Evolutionary conservation across 1,140 invertebrate genomes (phyloP).

Genomic region (Bacillus rossius): DNA sequence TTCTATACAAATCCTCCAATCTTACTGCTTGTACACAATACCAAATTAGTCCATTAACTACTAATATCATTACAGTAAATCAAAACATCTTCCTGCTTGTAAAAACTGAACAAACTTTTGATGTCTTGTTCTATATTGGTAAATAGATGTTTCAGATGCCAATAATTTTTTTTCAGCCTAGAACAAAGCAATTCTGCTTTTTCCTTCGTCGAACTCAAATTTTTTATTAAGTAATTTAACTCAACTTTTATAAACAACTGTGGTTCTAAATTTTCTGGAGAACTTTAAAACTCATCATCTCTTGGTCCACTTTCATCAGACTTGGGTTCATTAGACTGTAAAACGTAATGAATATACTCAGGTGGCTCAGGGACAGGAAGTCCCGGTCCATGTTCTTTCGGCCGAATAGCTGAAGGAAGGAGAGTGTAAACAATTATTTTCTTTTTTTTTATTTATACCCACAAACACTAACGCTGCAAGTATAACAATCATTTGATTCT

Average conservation of each 20-base stretch:
- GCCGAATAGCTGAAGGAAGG: neutral
- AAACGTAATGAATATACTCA: neutral
- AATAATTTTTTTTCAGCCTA: neutral
- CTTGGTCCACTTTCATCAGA: too few species aligned
- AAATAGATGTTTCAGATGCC: neutral
- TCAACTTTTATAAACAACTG: neutral
- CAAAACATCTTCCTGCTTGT: neutral
- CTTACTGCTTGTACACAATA: neutral
- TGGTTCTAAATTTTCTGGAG: too few species aligned
- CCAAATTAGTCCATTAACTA: neutral
- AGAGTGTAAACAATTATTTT: neutral
- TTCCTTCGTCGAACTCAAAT: neutral
- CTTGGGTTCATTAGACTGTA: too few species aligned
- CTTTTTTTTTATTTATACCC: neutral
- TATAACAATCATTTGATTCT: neutral
- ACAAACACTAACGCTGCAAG: neutral
- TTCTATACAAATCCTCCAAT: neutral
- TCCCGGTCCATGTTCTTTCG: neutral
- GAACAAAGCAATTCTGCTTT: neutral
- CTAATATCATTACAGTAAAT: conserved; percentile 2
- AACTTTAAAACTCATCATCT: too few species aligned
- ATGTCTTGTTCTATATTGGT: neutral
- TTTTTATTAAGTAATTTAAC: neutral
- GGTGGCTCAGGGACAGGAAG: neutral
- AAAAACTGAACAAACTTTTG: neutral